Percentiles rank a stretch among this genome's conserved stretches.
Evolutionary conservation across 2,113 vertebrate genomes (phyloP).

Genomic region (Malaclemys terrapin): DNA sequence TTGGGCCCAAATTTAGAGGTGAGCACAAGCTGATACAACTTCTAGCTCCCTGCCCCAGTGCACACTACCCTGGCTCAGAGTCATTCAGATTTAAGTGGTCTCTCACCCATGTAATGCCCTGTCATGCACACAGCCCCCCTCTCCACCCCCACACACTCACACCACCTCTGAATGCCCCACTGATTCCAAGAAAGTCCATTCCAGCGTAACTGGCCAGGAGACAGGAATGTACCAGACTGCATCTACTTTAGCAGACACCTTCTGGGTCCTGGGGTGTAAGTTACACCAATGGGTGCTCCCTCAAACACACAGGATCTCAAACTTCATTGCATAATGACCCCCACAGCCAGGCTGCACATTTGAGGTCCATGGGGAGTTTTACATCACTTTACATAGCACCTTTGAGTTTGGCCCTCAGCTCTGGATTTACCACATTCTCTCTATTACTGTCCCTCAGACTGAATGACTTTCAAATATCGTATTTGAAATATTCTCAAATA

Average conservation of each 20-base stretch:
- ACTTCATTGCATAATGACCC: too few species aligned
- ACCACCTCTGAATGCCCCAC: background rate
- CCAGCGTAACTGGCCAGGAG: background rate
- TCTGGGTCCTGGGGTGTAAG: background rate
- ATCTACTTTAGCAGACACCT: background rate
- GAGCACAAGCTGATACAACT: background rate
- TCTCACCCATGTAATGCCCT: background rate
- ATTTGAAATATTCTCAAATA: background rate
- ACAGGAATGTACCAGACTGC: background rate
- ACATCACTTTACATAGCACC: background rate
- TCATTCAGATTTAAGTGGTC: background rate
- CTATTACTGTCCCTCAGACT: background rate
- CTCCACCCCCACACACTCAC: accelerated
- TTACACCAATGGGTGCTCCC: background rate
- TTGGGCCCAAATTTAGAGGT: background rate
- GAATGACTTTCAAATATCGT: background rate
- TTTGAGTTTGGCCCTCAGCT: background rate
- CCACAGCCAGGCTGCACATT: too few species aligned
- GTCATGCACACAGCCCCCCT: background rate
- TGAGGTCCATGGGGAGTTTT: background rate
- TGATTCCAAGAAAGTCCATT: background rate
- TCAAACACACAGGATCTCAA: background rate
- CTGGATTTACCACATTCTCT: background rate
- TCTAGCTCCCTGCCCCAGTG: background rate
- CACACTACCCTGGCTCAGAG: background rate